Evolutionary conservation across 2,113 vertebrate species (phyloP).

Genomic region (Clinocottus analis): DNA sequence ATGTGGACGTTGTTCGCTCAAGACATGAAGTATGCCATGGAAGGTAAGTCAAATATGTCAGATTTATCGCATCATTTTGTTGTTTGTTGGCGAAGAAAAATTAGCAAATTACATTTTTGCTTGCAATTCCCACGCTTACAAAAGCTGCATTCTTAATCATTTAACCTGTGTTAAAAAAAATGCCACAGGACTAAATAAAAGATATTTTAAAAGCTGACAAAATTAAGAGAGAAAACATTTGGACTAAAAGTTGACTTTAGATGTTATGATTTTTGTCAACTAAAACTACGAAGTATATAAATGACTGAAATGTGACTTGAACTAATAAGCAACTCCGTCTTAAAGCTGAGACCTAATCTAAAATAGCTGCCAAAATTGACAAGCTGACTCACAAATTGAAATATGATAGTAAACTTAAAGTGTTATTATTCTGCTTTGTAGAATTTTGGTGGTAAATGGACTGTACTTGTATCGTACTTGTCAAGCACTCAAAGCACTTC

Average conservation of each 20-base stretch:
- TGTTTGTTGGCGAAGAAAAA: too few relatives aligned
- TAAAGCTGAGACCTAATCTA: not conserved
- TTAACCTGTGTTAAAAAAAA: too few relatives aligned
- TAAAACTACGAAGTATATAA: not conserved
- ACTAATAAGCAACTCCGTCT: not conserved
- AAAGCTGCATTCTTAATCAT: too few relatives aligned
- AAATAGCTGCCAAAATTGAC: not conserved
- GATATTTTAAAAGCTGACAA: not conserved
- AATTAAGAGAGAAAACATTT: not conserved
- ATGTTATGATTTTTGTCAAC: not conserved
- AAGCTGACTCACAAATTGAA: too few relatives aligned
- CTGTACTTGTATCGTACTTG: not conserved
- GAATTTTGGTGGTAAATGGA: not conserved
- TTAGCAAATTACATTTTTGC: too few relatives aligned
- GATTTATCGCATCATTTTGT: too few relatives aligned
- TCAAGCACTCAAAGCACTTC: not conserved
- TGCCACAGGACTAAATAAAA: too few relatives aligned
- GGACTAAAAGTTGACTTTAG: not conserved
- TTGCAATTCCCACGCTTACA: too few relatives aligned
- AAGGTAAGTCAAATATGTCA: constrained; percentile 82
- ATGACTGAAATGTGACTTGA: not conserved
- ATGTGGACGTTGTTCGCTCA: constrained; percentile 98
- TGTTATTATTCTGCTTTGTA: not conserved
- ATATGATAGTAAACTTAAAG: not conserved
- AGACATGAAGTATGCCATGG: constrained; percentile 98